phyloP scores from a whole-genome alignment of 1,140 invertebrate species.

The Stegodyphus dumicola region DNA sequence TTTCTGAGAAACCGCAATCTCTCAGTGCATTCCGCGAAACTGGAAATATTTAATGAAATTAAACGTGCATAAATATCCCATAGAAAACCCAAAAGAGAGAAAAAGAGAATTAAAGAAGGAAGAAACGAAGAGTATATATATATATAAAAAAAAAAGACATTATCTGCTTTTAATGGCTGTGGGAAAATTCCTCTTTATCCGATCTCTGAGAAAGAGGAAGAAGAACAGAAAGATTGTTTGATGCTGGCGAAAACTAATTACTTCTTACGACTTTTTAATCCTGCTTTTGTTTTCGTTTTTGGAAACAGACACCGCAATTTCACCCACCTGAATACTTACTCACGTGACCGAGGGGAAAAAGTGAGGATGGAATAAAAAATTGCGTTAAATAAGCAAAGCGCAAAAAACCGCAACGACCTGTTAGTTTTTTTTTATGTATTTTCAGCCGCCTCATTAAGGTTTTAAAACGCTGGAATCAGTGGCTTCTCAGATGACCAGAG shows the following conservation, averaged over 20 bases:
- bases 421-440: slow-evolving; percentile 55
- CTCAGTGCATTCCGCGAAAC: not conserved
- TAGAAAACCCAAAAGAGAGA: slow-evolving; percentile 5
- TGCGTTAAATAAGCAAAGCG: slow-evolving; percentile 49
- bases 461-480: slow-evolving; percentile 56
- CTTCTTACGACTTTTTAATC: slow-evolving; percentile 61
- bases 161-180: slow-evolving; percentile 53
- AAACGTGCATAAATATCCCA: slow-evolving; percentile 54
- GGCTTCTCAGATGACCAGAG: slow-evolving; percentile 53
- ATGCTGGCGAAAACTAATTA: slow-evolving; percentile 57
- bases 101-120: not conserved
- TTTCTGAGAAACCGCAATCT: too few species aligned
- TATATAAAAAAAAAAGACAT: slow-evolving; percentile 34
- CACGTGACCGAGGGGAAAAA: slow-evolving; percentile 4
- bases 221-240: slow-evolving; percentile 54
- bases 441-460: slow-evolving; percentile 51
- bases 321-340: slow-evolving; percentile 28
- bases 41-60: slow-evolving; percentile 58
- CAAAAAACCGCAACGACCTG: slow-evolving; percentile 56
- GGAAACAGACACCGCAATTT: slow-evolving; percentile 51
- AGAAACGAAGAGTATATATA: not conserved
- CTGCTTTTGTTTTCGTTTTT: slow-evolving; percentile 52
- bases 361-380: slow-evolving; percentile 23
- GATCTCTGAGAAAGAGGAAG: slow-evolving; percentile 12
- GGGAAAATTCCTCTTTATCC: slow-evolving; percentile 51